Percentiles rank a stretch among this genome's conserved stretches.
Evolutionary conservation across 2,797 vertebrate species (phyloP).

Genomic region (Lacerta viridis): DNA sequence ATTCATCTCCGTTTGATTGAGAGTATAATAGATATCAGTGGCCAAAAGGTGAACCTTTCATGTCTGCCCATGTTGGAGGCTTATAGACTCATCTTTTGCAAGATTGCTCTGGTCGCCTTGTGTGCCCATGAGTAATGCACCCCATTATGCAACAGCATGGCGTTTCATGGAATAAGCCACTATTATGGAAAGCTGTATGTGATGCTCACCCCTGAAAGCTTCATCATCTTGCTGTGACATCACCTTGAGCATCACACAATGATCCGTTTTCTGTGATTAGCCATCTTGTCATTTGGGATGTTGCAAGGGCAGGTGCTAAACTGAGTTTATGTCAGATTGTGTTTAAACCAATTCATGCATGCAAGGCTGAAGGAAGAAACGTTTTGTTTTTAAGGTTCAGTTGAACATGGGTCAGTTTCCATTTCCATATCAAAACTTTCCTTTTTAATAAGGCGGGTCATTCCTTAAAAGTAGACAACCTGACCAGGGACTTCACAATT

Average conservation of each 20-base stretch:
- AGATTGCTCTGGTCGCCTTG: background rate
- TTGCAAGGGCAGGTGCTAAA: background rate
- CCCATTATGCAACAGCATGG: background rate
- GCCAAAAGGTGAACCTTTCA: background rate
- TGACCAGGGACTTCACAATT: background rate
- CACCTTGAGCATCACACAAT: background rate
- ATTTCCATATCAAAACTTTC: background rate
- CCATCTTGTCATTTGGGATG: background rate
- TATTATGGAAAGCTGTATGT: background rate
- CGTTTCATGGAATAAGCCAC: background rate
- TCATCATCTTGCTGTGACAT: background rate
- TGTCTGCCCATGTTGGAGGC: background rate
- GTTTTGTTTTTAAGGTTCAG: too few species aligned
- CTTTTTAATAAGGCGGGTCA: background rate
- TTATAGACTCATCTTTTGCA: background rate
- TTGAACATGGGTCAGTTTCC: background rate
- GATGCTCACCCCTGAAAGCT: background rate
- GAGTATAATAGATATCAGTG: background rate
- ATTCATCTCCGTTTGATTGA: background rate
- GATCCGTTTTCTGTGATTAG: background rate
- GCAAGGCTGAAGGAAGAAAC: background rate
- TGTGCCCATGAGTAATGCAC: background rate
- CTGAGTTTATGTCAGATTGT: background rate
- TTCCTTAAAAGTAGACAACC: background rate
- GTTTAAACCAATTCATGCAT: background rate